These are phyloP conservation scores for Platalea minor DNA, from an alignment of 2,797 vertebrate genomes.

Conservation along the genomic window DNA sequence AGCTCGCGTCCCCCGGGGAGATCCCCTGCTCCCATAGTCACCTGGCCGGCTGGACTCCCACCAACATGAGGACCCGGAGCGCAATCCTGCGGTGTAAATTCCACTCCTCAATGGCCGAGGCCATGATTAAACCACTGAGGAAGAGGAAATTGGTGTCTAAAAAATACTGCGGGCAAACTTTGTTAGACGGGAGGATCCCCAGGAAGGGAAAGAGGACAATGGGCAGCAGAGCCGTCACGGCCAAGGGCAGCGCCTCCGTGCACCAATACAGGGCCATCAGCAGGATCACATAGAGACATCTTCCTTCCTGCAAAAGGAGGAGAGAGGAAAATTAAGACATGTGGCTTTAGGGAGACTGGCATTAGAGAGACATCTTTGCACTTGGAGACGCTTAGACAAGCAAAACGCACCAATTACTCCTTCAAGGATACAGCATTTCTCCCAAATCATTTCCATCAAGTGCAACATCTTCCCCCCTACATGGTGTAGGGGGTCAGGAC, in stretches of 20 bases:
- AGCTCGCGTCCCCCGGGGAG: background rate
- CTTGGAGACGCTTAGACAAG: background rate
- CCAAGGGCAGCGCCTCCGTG: slow-evolving; percentile 86
- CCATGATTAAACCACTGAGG: slow-evolving; percentile 94
- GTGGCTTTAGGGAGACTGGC: background rate
- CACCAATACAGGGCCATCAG: slow-evolving; percentile 96
- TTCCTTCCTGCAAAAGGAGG: slow-evolving; percentile 85
- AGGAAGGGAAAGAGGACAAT: slow-evolving; percentile 92
- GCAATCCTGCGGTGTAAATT: slow-evolving; percentile 94
- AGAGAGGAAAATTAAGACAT: background rate
- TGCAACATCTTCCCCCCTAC: background rate
- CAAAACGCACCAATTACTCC: background rate
- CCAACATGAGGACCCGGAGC: slow-evolving; percentile 87
- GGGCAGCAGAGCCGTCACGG: slow-evolving; percentile 92
- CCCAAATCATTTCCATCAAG: background rate
- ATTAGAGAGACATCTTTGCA: background rate
- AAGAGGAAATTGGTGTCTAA: slow-evolving; percentile 97
- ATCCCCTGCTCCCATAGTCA: slow-evolving; percentile 61
- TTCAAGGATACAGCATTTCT: background rate
- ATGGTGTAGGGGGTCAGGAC: background rate
- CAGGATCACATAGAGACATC: slow-evolving; percentile 92
- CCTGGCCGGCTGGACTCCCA: slow-evolving; percentile 93
- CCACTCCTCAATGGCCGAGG: slow-evolving; percentile 94
- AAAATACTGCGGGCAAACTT: slow-evolving; percentile 93
- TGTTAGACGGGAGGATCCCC: slow-evolving; percentile 88